Percentiles rank a stretch among this genome's conserved stretches.
These are phyloP conservation scores for Ectropis crepuscularia DNA, from an alignment of 2,888 invertebrate species.

Conservation along the genomic window DNA sequence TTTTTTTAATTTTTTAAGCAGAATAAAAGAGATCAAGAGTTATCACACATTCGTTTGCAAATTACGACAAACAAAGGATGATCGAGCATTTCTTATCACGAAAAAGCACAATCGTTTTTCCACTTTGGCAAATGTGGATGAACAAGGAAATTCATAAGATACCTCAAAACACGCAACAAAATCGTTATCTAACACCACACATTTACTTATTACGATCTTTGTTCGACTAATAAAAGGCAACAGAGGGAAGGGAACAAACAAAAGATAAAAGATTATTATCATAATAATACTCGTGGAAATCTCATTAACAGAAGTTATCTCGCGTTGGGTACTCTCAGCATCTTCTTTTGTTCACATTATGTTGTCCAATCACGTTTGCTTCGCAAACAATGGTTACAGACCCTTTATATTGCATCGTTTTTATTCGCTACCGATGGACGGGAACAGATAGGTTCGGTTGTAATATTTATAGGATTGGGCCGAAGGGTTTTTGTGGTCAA, in stretches of 20 bases:
- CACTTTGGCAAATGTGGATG: neutral
- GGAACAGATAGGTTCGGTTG: conserved; percentile 24
- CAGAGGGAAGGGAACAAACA: conserved; percentile 54
- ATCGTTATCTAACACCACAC: conserved; percentile 18
- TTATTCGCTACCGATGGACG: conserved; percentile 31
- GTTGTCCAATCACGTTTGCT: conserved; percentile 42
- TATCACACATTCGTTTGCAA: no score
- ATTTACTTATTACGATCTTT: conserved; percentile 36
- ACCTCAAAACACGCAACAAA: conserved; percentile 1
- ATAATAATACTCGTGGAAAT: conserved; percentile 65
- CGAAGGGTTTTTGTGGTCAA: conserved; percentile 20
- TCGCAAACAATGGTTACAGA: conserved; percentile 29
- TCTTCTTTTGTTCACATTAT: conserved; percentile 47
- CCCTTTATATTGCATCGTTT: conserved; percentile 33
- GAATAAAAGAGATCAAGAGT: no score
- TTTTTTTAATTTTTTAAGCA: no score
- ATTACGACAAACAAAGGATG: no score
- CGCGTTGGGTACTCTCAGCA: conserved; percentile 49
- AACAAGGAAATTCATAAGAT: neutral
- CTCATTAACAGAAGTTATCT: conserved; percentile 67
- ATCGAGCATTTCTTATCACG: no score
- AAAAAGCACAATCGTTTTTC: neutral
- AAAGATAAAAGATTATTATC: conserved; percentile 61
- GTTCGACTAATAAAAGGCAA: conserved; percentile 49
- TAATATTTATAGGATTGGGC: conserved; percentile 29